phyloP scores from a whole-genome alignment of 2,888 invertebrate genomes.

The Steinernema hermaphroditum region DNA sequence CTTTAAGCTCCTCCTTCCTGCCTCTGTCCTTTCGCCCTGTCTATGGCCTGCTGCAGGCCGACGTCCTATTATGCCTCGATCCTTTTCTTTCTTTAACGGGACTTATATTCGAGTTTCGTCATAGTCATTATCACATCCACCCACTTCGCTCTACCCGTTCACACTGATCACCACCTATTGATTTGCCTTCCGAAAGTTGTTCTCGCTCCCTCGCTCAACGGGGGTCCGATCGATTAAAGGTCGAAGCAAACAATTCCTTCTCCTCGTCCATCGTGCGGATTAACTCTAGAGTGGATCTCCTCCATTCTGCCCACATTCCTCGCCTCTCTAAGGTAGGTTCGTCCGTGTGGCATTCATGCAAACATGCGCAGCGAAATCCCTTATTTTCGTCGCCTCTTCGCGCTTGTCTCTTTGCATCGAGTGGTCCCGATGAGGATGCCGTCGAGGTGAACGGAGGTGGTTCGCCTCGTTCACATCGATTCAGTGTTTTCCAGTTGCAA shows the following conservation, averaged over 20 bases:
- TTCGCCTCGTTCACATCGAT: background rate
- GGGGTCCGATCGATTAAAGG: slow-evolving; percentile 31
- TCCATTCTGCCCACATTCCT: background rate
- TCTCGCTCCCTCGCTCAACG: slow-evolving; percentile 24
- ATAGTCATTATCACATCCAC: slow-evolving; percentile 10
- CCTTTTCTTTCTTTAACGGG: background rate
- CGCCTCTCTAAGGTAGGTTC: slow-evolving; percentile 4
- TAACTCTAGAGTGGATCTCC: slow-evolving; percentile 26
- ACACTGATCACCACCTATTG: slow-evolving; percentile 16
- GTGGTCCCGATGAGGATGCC: too few species aligned
- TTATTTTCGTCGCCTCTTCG: too few species aligned
- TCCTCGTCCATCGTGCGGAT: slow-evolving; percentile 1
- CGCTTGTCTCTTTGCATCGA: too few species aligned
- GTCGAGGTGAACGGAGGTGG: too few species aligned
- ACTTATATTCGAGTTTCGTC: slow-evolving; percentile 8
- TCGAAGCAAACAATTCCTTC: slow-evolving; percentile 30
- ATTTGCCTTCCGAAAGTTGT: slow-evolving; percentile 29
- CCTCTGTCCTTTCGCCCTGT: slow-evolving; percentile 10
- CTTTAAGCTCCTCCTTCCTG: slow-evolving; percentile 30
- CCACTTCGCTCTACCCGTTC: background rate
- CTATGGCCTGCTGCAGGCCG: slow-evolving; percentile 8
- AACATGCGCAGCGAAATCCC: background rate
- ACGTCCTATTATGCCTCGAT: background rate
- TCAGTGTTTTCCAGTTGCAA: background rate
- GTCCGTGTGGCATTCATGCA: background rate